These are phyloP conservation scores for Trissolcus brochymenae DNA, from an alignment of 2,888 invertebrate species.

Conservation along the genomic window DNA sequence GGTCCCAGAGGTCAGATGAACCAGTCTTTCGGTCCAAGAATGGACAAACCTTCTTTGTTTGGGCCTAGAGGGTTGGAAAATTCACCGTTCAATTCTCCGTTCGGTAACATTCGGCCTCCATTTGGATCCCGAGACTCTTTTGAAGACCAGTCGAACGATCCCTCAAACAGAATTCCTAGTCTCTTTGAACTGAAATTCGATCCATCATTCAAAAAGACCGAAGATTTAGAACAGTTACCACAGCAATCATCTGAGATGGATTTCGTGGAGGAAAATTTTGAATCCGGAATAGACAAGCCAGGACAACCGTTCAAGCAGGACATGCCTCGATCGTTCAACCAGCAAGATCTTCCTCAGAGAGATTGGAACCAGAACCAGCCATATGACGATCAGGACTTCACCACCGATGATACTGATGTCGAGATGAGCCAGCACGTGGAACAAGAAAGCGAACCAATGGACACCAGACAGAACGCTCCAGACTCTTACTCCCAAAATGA, in stretches of 20 bases:
- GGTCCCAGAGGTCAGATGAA: constrained; percentile 49
- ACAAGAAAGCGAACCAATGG: background rate
- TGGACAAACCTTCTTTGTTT: background rate
- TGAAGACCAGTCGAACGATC: constrained; percentile 15
- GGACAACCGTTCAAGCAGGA: background rate
- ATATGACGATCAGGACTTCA: background rate
- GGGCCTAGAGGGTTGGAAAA: constrained; percentile 16
- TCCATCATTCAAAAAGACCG: constrained; percentile 31
- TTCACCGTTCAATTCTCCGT: constrained; percentile 17
- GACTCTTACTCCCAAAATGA: background rate
- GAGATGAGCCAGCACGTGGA: background rate
- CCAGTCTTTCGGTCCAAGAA: constrained; percentile 34
- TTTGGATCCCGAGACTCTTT: constrained; percentile 29
- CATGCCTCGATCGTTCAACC: background rate
- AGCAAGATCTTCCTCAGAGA: background rate
- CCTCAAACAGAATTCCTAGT: constrained; percentile 58
- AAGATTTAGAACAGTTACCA: background rate
- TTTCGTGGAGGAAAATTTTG: constrained; percentile 9
- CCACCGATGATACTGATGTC: background rate
- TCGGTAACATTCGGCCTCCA: constrained; percentile 29
- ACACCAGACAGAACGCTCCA: background rate
- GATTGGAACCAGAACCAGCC: background rate
- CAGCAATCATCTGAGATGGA: background rate
- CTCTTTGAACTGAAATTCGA: constrained; percentile 62
- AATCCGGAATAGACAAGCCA: background rate